These are phyloP conservation scores for Trachelus iudaicus DNA, from an alignment of 2,888 invertebrate genomes.

Conservation along the genomic window DNA sequence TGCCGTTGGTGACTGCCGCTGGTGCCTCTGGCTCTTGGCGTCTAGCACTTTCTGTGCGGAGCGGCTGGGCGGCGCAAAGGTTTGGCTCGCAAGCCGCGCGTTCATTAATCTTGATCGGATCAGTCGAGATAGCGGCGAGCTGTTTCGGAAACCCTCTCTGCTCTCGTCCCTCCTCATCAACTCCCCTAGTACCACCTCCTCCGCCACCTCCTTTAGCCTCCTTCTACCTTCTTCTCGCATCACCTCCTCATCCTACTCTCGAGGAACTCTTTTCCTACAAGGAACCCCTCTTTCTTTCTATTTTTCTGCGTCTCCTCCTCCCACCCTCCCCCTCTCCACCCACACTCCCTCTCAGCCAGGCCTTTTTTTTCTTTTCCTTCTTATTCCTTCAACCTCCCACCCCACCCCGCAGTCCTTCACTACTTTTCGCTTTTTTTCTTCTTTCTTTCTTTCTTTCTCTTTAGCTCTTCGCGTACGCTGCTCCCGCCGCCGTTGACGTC, in stretches of 20 bases:
- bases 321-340: slow-evolving; percentile 34
- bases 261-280: slow-evolving; percentile 16
- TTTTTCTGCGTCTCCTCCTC: slow-evolving; percentile 31
- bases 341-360: slow-evolving; percentile 30
- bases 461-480: neutral
- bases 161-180: slow-evolving; percentile 51
- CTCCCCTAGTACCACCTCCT: slow-evolving; percentile 29
- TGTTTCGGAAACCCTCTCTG: slow-evolving; percentile 63
- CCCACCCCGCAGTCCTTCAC: slow-evolving; percentile 24
- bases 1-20: slow-evolving; percentile 16
- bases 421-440: slow-evolving; percentile 33
- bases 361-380: slow-evolving; percentile 33
- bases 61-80: slow-evolving; percentile 53
- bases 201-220: slow-evolving; percentile 24
- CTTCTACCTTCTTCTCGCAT: slow-evolving; percentile 24
- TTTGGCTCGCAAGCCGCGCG: slow-evolving; percentile 69
- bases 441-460: slow-evolving; percentile 29
- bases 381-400: slow-evolving; percentile 39
- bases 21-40: slow-evolving; percentile 10
- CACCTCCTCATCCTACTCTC: slow-evolving; percentile 12
- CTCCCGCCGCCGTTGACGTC: neutral
- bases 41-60: neutral
- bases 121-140: slow-evolving; percentile 65
- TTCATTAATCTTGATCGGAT: slow-evolving; percentile 69
- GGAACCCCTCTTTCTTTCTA: slow-evolving; percentile 20